A percentile compares a stretch with the other conserved stretches of the same genome.
Conservation (phyloP, 2,888 invertebrate genomes). For the Atrina japonica region DNA sequence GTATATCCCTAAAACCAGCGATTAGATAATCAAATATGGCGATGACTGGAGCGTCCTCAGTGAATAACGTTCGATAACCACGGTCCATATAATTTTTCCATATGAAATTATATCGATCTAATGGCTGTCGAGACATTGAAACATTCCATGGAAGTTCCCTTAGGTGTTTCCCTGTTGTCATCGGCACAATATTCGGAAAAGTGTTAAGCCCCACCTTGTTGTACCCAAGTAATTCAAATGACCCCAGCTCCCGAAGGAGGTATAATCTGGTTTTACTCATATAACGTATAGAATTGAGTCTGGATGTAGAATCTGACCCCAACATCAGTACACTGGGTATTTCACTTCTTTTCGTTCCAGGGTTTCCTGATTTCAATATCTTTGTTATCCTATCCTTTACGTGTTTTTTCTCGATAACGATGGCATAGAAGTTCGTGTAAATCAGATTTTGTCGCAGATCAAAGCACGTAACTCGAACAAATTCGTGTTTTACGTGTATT, state of each 20-base stretch:
- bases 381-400: too few species aligned
- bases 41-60: conserved; percentile 90
- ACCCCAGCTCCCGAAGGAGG: conserved; percentile 85
- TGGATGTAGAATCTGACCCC: conserved; percentile 92
- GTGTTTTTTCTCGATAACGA: conserved; percentile 62
- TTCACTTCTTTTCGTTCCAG: conserved; percentile 55
- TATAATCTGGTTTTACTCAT: conserved; percentile 86
- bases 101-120: conserved; percentile 89
- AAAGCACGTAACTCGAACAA: conserved; percentile 72
- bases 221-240: conserved; percentile 91
- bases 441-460: conserved; percentile 60
- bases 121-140: conserved; percentile 75
- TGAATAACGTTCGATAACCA: conserved; percentile 89
- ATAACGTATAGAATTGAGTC: conserved; percentile 91
- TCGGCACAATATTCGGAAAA: conserved; percentile 92
- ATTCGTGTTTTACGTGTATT: conserved; percentile 63
- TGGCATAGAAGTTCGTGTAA: conserved; percentile 74
- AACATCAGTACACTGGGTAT: conserved; percentile 88
- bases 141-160: conserved; percentile 76
- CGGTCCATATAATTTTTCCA: conserved; percentile 89
- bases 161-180: conserved; percentile 85
- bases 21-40: conserved; percentile 91
- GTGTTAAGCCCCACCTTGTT: conserved; percentile 97
- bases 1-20: conserved; percentile 87
- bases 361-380: too few species aligned